Evolutionary conservation across 2,113 vertebrate genomes (phyloP), one percentile per base, ranked within the genome.

Genomic region (Poeciliopsis occidentalis): DNA sequence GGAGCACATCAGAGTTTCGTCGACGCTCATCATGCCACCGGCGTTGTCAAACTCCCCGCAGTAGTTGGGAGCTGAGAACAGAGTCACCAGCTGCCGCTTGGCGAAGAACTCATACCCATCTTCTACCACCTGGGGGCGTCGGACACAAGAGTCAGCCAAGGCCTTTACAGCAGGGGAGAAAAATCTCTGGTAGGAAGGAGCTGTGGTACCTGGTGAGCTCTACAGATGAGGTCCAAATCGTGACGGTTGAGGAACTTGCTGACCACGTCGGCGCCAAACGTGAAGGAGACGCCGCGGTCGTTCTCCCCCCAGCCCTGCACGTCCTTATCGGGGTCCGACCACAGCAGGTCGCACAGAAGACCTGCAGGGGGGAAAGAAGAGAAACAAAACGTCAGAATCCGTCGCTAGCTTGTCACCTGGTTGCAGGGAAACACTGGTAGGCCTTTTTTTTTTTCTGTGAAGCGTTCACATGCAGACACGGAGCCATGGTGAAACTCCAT

Each of bases 181-280:
- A 47, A 37, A 34, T 51, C 47, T 39, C 0, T 8, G n/a, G 24
- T n/a, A 17, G 13, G 13, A 17, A 17, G 13, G n/a, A 37, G 8
- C 32, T 12, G 39, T 8, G 12, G 11, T 95, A 98, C 97, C 97
- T 98, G 97, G 93, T 98, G 97, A 88, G 97, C 97, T 94, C 97
- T 95, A 92, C 97, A 98, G 93, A 98, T 98, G 83, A 98, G 95
- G 90, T 98, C 97, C 93, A 98, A 94, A 91, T 98, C 97, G 27
- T 98, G 97, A 71, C 97, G 96, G 93, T 98, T 98, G 80, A 98
- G 95, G 92, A 98, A 98, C 95, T 98, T 98, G 95, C 97, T 98
- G 94, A 98, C 97, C 81, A 98, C 97, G 66, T 98, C 97, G 44
- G 97, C 97, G 73, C 97, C 97, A 64, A 98, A 98, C 37, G 97